phyloP scores from a whole-genome alignment of 2,888 invertebrate species.

The Osedax fenrisi region DNA sequence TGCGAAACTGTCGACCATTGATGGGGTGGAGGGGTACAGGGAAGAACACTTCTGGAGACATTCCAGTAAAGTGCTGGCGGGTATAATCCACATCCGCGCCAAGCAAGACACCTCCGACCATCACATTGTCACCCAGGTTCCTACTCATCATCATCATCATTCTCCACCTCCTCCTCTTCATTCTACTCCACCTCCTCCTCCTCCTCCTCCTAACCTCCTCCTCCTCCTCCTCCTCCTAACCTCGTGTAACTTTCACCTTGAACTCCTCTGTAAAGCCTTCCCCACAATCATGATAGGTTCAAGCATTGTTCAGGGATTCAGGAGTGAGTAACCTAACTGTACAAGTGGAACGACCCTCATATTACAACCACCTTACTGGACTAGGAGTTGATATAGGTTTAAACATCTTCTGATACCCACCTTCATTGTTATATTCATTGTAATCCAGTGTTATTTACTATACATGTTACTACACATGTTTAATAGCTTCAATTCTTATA shows the following conservation, averaged over 20 bases:
- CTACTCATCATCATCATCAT: too few species aligned
- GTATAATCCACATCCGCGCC: slow-evolving; percentile 52
- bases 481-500: too few species aligned
- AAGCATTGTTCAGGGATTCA: slow-evolving; percentile 45
- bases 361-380: slow-evolving; percentile 51
- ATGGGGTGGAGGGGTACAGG: slow-evolving; percentile 52
- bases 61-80: slow-evolving; percentile 51
- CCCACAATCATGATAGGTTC: too few species aligned
- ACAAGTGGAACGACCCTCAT: slow-evolving; percentile 53
- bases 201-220: too few species aligned
- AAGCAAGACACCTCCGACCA: slow-evolving; percentile 47
- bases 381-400: slow-evolving; percentile 39
- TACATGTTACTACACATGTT: too few species aligned
- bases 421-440: too few species aligned
- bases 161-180: too few species aligned
- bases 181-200: too few species aligned
- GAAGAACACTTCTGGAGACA: slow-evolving; percentile 54
- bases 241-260: background rate
- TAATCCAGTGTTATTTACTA: too few species aligned
- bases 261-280: too few species aligned
- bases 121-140: slow-evolving; percentile 49
- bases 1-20: slow-evolving; percentile 49
- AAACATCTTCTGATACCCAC: too few species aligned
- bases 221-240: background rate
- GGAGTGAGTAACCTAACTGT: slow-evolving; percentile 51